These are phyloP conservation scores for Psittacara wagleri DNA, from an alignment of 2,113 vertebrate species.

Conservation along the genomic window DNA sequence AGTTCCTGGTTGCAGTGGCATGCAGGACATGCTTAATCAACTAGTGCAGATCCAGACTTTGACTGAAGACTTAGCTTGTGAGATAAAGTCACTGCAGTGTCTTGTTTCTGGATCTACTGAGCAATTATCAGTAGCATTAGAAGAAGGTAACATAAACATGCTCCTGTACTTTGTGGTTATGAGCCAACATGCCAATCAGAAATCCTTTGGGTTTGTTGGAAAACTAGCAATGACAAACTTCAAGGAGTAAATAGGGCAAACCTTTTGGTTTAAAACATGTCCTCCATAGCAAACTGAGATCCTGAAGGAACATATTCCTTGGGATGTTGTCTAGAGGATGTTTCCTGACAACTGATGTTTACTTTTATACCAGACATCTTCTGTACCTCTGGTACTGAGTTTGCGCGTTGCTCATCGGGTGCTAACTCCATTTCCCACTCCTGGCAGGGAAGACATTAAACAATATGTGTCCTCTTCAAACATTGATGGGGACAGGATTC, in stretches of 20 bases:
- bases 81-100: background rate
- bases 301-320: background rate
- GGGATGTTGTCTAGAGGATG: background rate
- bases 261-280: background rate
- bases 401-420: background rate
- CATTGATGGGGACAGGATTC: background rate
- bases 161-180: background rate
- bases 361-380: background rate
- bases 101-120: background rate
- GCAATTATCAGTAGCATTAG: background rate
- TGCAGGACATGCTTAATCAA: background rate
- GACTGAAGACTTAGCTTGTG: background rate
- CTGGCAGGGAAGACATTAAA: background rate
- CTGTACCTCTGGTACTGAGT: background rate
- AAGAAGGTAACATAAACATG: background rate
- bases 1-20: background rate
- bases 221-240: background rate
- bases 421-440: background rate
- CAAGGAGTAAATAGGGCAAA: background rate
- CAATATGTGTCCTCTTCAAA: background rate
- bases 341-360: background rate
- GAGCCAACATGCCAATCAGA: background rate
- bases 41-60: background rate
- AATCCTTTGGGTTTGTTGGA: background rate
- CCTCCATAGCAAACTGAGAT: background rate